phyloP scores from a whole-genome alignment of 2,797 vertebrate genomes.

The Chloroceryle amazona region DNA sequence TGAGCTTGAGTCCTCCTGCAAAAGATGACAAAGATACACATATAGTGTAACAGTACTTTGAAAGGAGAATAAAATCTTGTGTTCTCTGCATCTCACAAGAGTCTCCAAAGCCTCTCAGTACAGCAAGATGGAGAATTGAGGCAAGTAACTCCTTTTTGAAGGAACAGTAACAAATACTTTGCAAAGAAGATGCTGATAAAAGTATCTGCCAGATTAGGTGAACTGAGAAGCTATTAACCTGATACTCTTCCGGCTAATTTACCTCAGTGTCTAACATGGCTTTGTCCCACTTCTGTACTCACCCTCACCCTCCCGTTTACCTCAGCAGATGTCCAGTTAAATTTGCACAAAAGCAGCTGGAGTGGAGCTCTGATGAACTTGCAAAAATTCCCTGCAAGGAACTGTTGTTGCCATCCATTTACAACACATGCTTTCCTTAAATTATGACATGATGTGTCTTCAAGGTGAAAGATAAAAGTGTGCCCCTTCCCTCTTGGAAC shows the following conservation, averaged over 20 bases:
- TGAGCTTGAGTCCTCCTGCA: not conserved
- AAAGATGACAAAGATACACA: rapidly evolving
- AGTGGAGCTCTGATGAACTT: not conserved
- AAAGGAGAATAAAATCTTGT: not conserved
- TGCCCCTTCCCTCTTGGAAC: not conserved
- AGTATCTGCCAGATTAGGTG: not conserved
- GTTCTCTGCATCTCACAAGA: not conserved
- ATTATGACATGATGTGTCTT: not conserved
- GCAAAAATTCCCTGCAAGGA: not conserved
- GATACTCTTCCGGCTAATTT: not conserved
- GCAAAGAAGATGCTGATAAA: not conserved
- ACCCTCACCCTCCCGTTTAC: not conserved
- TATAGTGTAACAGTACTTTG: rapidly evolving
- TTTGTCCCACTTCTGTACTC: not conserved
- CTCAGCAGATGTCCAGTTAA: not conserved
- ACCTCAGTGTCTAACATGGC: rapidly evolving
- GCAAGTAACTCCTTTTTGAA: not conserved
- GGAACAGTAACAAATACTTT: not conserved
- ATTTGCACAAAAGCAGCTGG: conserved; percentile 5
- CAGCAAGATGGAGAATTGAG: not conserved
- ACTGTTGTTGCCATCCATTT: not conserved
- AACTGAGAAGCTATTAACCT: not conserved
- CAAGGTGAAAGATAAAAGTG: not conserved
- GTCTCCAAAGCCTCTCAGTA: not conserved
- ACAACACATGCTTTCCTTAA: not conserved